phyloP scores from a whole-genome alignment of 1,140 invertebrate species.

The Drosophila ogumai region DNA sequence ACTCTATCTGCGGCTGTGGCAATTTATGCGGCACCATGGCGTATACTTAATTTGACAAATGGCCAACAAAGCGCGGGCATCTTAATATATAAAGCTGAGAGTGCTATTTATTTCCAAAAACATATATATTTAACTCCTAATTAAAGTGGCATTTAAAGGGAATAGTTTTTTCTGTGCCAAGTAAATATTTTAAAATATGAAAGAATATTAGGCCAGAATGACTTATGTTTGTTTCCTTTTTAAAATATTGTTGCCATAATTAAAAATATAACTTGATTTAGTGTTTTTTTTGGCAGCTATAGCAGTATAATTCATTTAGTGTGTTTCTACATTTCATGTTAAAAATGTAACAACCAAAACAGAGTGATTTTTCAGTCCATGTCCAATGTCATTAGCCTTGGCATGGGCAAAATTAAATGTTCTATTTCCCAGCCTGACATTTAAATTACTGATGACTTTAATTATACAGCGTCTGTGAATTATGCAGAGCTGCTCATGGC shows the following conservation, averaged over 20 bases:
- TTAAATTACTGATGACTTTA: conserved; percentile 34
- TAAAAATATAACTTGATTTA: neutral
- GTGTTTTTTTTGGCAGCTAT: neutral
- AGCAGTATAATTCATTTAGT: no score
- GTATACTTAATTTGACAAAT: conserved; percentile 54
- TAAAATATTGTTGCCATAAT: neutral
- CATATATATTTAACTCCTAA: conserved; percentile 2
- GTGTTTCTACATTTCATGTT: neutral
- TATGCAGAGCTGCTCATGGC: conserved; percentile 31
- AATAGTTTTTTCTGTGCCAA: neutral
- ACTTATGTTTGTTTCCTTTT: neutral
- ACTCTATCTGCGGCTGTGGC: conserved; percentile 26
- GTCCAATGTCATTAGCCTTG: neutral
- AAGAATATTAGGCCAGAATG: neutral
- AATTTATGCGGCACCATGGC: conserved; percentile 41
- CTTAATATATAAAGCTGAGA: conserved; percentile 5
- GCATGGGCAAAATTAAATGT: neutral
- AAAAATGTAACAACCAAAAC: neutral
- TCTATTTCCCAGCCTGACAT: neutral
- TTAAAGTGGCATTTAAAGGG: conserved; percentile 1
- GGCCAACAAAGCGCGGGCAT: conserved; percentile 21
- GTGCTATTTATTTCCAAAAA: neutral
- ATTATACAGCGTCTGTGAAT: conserved; percentile 14
- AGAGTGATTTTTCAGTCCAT: neutral
- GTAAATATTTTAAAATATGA: neutral